These are phyloP conservation scores for Galerucella nymphaeae DNA, from an alignment of 2,888 invertebrate genomes.

Conservation along the genomic window DNA sequence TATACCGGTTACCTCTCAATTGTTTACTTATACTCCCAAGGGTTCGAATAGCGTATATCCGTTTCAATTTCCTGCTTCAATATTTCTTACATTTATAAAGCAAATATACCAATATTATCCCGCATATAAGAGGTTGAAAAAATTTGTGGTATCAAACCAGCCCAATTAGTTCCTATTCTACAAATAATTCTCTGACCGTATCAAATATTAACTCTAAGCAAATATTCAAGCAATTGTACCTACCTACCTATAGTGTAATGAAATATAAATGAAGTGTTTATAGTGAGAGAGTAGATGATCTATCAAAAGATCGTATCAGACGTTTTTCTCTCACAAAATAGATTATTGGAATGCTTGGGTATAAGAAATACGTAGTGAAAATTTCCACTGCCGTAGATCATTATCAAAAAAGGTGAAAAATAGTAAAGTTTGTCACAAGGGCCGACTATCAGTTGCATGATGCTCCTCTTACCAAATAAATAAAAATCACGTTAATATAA, in stretches of 20 bases:
- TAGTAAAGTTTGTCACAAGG: no score
- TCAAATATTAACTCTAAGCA: conserved; percentile 12
- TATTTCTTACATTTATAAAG: background rate
- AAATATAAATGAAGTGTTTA: conserved; percentile 21
- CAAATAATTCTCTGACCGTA: background rate
- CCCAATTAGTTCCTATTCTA: background rate
- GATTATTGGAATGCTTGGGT: background rate
- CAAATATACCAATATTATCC: background rate
- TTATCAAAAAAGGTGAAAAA: no score
- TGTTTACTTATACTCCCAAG: background rate
- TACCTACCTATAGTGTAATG: conserved; percentile 13
- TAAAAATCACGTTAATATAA: no score
- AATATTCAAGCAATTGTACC: conserved; percentile 17
- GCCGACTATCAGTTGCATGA: no score
- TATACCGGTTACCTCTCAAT: background rate
- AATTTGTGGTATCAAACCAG: conserved; percentile 2
- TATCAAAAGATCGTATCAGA: no score
- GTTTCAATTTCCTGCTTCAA: background rate
- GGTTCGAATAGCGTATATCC: background rate
- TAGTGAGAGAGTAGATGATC: no score
- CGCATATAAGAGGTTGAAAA: background rate
- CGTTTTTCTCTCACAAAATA: no score
- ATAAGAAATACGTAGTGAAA: background rate
- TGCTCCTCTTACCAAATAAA: no score
- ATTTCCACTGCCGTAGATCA: no score